phyloP scores from a whole-genome alignment of 92 coral and sea anemone species.

The Actinernus sp. region DNA sequence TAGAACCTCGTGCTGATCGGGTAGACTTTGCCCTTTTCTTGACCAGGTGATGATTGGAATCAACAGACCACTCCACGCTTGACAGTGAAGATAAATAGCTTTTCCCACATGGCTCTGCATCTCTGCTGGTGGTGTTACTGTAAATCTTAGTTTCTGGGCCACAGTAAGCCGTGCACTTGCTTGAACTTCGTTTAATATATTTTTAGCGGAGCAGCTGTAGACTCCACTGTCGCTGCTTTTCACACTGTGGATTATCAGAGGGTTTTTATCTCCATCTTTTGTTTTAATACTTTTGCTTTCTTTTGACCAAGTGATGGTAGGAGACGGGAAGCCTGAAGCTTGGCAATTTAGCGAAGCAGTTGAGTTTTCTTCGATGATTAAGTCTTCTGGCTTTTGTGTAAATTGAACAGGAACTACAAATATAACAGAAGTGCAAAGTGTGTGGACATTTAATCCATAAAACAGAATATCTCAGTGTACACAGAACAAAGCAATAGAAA shows the following conservation, averaged over 20 bases:
- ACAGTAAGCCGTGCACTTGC: conserved; percentile 53
- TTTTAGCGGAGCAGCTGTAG: conserved; percentile 63
- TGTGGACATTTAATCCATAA: too few species aligned
- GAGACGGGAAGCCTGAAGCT: conserved; percentile 65
- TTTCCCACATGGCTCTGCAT: conserved; percentile 10
- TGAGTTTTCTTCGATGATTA: conserved; percentile 32
- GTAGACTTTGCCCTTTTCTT: conserved; percentile 16
- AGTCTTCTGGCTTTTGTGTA: conserved; percentile 20
- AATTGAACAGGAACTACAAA: conserved; percentile 52
- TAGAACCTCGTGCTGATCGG: conserved; percentile 20
- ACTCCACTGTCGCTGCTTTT: conserved; percentile 40
- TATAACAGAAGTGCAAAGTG: too few species aligned
- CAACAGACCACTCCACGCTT: conserved; percentile 34
- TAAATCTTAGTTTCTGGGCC: conserved; percentile 45
- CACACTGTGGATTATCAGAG: conserved; percentile 22
- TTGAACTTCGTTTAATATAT: conserved; percentile 43
- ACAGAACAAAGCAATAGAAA: too few species aligned
- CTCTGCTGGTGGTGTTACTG: conserved; percentile 38
- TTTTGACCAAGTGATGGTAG: conserved; percentile 58
- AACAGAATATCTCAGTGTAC: too few species aligned
- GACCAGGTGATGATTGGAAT: conserved; percentile 50
- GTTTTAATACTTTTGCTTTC: conserved; percentile 17
- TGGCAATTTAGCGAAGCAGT: conserved; percentile 37
- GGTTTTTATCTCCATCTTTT: neutral
- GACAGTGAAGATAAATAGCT: conserved; percentile 39